phyloP scores from a whole-genome alignment of 2,888 invertebrate species.

The Lysandra coridon region DNA sequence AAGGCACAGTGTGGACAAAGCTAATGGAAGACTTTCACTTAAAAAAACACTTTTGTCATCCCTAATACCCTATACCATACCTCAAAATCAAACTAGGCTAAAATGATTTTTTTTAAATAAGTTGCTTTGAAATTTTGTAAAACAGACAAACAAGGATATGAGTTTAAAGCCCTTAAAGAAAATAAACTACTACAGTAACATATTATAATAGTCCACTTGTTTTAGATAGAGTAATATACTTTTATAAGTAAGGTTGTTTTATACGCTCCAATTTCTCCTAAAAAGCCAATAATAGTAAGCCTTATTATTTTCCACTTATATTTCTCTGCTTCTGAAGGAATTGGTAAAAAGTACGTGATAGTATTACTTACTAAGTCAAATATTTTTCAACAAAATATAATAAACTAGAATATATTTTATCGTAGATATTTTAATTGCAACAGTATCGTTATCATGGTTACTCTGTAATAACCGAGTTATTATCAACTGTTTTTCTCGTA shows the following conservation, averaged over 20 bases:
- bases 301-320: neutral
- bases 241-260: neutral
- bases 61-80: neutral
- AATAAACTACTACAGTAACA: too few species aligned
- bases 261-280: neutral
- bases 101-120: too few species aligned
- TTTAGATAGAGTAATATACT: too few species aligned
- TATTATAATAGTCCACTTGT: too few species aligned
- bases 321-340: too few species aligned
- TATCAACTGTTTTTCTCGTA: conserved; percentile 22
- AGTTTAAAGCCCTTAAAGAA: too few species aligned
- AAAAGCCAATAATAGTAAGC: neutral
- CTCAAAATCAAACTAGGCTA: neutral
- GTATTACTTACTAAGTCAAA: neutral
- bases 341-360: neutral
- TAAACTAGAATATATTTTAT: neutral
- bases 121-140: too few species aligned
- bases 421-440: neutral
- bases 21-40: neutral
- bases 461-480: neutral
- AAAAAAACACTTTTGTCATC: too few species aligned
- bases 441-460: neutral
- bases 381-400: neutral
- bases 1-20: too few species aligned
- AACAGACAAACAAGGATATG: too few species aligned